Percentiles rank a stretch among this genome's conserved stretches.
These are phyloP conservation scores for Drosophila erecta DNA, from an alignment of 1,140 invertebrate species.

Conservation along the genomic window DNA sequence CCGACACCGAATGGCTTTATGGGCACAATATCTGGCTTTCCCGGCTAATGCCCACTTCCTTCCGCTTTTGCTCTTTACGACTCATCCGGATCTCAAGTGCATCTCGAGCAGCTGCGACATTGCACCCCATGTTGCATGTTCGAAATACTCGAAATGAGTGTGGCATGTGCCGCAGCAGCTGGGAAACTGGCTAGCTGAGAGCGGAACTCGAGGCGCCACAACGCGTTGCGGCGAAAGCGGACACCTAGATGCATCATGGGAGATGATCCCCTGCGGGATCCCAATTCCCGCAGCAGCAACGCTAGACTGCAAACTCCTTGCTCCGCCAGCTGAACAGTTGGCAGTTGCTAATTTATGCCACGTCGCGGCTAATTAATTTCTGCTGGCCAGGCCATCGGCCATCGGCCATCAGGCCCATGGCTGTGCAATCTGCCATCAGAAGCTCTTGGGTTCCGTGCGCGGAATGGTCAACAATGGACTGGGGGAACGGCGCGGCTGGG, in stretches of 20 bases:
- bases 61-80: conserved; percentile 57
- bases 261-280: neutral
- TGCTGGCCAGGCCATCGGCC: conserved; percentile 55
- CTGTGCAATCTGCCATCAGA: conserved; percentile 55
- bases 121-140: conserved; percentile 46
- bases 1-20: conserved; percentile 15
- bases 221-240: conserved; percentile 4
- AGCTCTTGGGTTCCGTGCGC: conserved; percentile 61
- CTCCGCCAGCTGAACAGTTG: neutral
- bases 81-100: conserved; percentile 31
- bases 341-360: conserved; percentile 73
- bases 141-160: conserved; percentile 76
- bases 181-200: neutral
- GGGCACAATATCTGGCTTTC: conserved; percentile 2
- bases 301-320: conserved; percentile 12
- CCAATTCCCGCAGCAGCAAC: no score
- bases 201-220: neutral
- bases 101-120: conserved; percentile 28
- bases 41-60: conserved; percentile 74
- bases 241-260: neutral
- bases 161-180: conserved; percentile 67
- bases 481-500: neutral
- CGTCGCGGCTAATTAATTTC: conserved; percentile 77
- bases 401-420: conserved; percentile 5
- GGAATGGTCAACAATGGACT: conserved; percentile 51